Conservation (phyloP, 2,113 vertebrate species). For the Bos taurus region ARS-UCD2.0 NC_037328.1:31945501-31946000, state of each 20-base stretch:
- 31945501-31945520: not conserved
- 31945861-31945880: rapidly evolving
- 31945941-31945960: not conserved
- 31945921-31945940: not conserved
- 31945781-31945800: not conserved
- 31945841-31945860: not conserved
- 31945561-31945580: not conserved
- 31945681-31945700: not conserved
- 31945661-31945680: not conserved
- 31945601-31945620: not conserved
- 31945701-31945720: not conserved
- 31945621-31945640: not conserved
- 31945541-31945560: no score
- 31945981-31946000: no score
- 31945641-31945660: not conserved
- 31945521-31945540: not conserved
- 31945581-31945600: not conserved
- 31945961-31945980: not conserved
- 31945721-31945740: not conserved
- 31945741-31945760: not conserved
- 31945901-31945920: not conserved
- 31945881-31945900: not conserved
- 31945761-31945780: not conserved
- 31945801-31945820: not conserved
- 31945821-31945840: not conserved